Conservation (phyloP, 2,888 invertebrate species). For the Melinaea menophilus region DNA sequence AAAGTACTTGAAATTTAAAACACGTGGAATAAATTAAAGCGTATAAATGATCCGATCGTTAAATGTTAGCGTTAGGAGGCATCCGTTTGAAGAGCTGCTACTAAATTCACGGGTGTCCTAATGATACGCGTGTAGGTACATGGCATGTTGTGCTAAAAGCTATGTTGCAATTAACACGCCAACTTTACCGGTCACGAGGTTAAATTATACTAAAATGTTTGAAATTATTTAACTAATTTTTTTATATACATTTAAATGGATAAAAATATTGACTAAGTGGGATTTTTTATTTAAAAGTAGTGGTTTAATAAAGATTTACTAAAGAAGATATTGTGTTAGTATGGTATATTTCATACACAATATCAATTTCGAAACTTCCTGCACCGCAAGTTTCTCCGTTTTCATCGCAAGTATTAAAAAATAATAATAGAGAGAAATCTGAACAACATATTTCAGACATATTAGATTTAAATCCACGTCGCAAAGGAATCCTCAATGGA, state of each 20-base stretch:
- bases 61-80: not conserved
- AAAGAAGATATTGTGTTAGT: too few species aligned
- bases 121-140: constrained; percentile 27
- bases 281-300: too few species aligned
- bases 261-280: too few species aligned
- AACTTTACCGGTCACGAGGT: constrained; percentile 57
- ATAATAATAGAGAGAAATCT: constrained; percentile 7
- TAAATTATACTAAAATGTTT: constrained; percentile 41
- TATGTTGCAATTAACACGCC: constrained; percentile 57
- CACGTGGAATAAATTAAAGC: not conserved
- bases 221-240: not conserved
- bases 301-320: too few species aligned
- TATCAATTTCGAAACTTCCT: not conserved
- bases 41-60: not conserved
- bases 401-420: too few species aligned
- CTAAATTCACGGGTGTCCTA: constrained; percentile 28
- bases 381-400: too few species aligned
- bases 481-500: constrained; percentile 43
- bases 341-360: not conserved
- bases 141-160: constrained; percentile 46
- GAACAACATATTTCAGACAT: constrained; percentile 39
- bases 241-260: not conserved
- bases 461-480: constrained; percentile 43
- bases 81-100: constrained; percentile 4
- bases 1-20: not conserved